Conservation (phyloP, 2,113 vertebrate species). For the Chlorodrepanis virens region DNA sequence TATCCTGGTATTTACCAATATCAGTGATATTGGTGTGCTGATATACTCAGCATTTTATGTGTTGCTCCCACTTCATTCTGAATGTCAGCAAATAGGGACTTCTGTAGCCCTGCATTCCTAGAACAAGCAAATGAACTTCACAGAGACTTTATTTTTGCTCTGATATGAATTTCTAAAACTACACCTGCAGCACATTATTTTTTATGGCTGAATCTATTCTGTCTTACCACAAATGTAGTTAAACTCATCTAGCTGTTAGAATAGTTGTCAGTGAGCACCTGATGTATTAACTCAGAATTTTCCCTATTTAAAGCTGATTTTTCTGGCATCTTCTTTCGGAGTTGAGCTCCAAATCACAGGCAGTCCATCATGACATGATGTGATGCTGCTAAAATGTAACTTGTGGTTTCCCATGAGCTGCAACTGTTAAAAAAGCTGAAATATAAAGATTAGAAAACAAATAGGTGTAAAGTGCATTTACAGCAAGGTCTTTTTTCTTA, state of each 20-base stretch:
- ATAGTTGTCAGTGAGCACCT: not conserved
- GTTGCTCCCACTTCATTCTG: not conserved
- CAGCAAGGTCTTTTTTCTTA: not conserved
- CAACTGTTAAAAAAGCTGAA: not conserved
- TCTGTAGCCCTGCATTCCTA: not conserved
- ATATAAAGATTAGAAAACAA: not conserved
- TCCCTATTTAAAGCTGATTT: not conserved
- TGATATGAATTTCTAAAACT: not conserved
- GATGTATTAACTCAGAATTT: not conserved
- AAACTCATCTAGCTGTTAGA: not conserved
- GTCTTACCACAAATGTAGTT: not conserved
- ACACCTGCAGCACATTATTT: fast-evolving
- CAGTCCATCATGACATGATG: not conserved
- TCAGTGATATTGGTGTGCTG: not conserved
- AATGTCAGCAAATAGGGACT: not conserved
- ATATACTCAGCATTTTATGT: not conserved
- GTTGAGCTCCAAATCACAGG: not conserved
- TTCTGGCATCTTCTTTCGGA: not conserved
- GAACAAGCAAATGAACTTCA: not conserved
- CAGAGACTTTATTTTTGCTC: not conserved
- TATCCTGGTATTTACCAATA: not conserved
- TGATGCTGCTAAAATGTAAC: not conserved
- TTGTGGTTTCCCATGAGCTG: not conserved
- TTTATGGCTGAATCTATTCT: not conserved
- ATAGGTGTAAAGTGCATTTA: not conserved